Evolutionary conservation across 2,113 vertebrate species (phyloP).

Genomic region (Sorex fumeus): DNA sequence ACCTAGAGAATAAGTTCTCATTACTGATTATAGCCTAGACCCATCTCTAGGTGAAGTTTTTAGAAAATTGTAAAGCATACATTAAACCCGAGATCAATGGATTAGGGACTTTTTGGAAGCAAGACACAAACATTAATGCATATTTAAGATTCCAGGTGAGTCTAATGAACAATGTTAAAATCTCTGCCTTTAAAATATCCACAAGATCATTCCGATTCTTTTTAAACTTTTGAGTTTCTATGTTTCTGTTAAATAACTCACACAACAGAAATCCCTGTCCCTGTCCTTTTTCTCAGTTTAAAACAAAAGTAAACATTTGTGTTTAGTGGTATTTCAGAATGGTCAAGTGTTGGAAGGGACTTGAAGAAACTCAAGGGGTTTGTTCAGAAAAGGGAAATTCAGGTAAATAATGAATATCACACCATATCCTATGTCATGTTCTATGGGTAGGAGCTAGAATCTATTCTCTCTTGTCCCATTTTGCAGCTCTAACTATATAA

Average conservation of each 20-base stretch:
- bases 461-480: neutral
- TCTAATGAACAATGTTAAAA: neutral
- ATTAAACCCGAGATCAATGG: neutral
- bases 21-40: neutral
- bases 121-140: neutral
- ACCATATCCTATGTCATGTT: neutral
- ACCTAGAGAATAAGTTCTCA: neutral
- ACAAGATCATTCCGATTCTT: neutral
- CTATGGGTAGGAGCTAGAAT: neutral
- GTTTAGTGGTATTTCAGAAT: constrained; percentile 1
- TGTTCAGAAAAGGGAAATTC: neutral
- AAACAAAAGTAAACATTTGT: neutral
- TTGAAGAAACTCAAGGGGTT: neutral
- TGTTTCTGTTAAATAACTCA: neutral
- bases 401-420: neutral
- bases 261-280: neutral
- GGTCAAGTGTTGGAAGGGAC: neutral
- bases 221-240: neutral
- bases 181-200: neutral
- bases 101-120: neutral
- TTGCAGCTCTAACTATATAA: too few relatives aligned
- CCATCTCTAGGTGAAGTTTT: neutral
- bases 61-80: constrained; percentile 18
- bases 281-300: neutral
- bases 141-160: neutral